phyloP scores from a whole-genome alignment of 2,797 vertebrate genomes.

The Pantherophis vulpinus region DNA sequence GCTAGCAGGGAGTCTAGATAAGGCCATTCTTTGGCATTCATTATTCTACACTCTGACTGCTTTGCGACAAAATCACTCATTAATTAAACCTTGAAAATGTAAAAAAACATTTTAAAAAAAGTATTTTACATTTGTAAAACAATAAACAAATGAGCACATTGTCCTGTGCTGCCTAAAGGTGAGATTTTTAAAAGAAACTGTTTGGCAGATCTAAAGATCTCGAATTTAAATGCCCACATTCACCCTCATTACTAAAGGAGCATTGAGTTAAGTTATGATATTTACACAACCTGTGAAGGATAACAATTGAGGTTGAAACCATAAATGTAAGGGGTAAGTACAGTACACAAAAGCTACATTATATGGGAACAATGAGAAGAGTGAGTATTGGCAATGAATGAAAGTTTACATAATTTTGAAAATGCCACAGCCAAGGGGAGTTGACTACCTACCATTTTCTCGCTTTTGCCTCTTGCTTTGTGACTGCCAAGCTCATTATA shows the following conservation, averaged over 20 bases:
- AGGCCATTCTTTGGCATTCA: background rate
- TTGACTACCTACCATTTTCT: background rate
- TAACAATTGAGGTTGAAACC: background rate
- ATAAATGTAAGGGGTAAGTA: background rate
- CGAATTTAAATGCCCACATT: background rate
- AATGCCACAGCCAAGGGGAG: background rate
- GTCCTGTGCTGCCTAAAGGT: background rate
- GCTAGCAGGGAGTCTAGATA: background rate
- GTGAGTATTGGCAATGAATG: background rate
- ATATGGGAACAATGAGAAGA: background rate
- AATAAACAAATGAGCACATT: background rate
- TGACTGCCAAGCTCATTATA: background rate
- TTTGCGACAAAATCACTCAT: background rate
- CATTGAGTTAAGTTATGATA: background rate
- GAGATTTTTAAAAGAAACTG: background rate
- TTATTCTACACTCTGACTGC: background rate
- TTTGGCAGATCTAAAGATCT: background rate
- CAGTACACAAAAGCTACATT: background rate
- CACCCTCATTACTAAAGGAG: background rate
- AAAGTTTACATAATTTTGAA: background rate
- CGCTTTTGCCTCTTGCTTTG: background rate
- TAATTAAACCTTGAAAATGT: background rate
- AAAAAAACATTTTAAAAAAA: background rate
- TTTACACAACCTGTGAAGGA: background rate
- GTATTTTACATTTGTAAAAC: background rate